Evolutionary conservation across 2,797 vertebrate genomes (phyloP).

Genomic region (Lateolabrax maculatus): DNA sequence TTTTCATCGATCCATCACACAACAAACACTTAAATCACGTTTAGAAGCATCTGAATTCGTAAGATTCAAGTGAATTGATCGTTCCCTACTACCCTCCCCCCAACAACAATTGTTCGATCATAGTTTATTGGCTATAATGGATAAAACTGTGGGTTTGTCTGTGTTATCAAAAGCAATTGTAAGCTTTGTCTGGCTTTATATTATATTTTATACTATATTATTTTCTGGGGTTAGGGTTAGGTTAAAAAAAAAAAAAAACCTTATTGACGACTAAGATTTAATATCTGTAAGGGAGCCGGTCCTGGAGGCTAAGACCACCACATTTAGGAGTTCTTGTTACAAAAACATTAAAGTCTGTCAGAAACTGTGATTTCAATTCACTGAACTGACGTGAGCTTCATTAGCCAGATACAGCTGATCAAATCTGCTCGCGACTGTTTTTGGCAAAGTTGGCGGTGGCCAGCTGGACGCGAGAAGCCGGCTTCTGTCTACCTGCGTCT

Average conservation of each 20-base stretch:
- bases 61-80: neutral
- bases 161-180: neutral
- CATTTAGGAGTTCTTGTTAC: neutral
- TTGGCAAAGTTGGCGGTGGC: neutral
- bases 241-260: neutral
- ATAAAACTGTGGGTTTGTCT: neutral
- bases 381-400: neutral
- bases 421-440: neutral
- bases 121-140: neutral
- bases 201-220: neutral
- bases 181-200: neutral
- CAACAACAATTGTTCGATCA: neutral
- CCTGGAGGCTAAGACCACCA: neutral
- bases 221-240: neutral
- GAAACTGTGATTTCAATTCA: neutral
- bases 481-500: neutral
- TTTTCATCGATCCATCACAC: neutral
- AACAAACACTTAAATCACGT: neutral
- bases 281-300: neutral
- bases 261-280: neutral
- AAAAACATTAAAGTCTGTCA: neutral
- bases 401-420: neutral
- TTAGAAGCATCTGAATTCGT: neutral
- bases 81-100: neutral
- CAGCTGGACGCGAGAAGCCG: slow-evolving; percentile 6